Evolutionary conservation across 1,140 invertebrate species (phyloP), one percentile per base, ranked within the genome.

Genomic region (Sitophilus oryzae): DNA sequence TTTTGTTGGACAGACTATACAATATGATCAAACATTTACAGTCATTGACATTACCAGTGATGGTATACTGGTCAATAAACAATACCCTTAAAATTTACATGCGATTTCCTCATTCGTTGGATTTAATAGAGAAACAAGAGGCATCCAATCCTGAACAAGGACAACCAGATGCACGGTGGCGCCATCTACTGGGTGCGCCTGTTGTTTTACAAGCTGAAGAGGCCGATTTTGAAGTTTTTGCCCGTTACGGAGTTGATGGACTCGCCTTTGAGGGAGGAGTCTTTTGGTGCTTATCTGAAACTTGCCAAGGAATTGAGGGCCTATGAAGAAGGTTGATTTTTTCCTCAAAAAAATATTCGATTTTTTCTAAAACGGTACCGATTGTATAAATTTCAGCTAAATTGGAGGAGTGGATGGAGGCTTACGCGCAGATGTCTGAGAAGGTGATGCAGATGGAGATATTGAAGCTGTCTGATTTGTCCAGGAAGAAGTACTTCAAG

Each of bases 171-270:
- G 0, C 76, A 83, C 14, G 81, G 87, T 16, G 91, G 91, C 15
- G 79, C 87, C 11, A 89, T 95, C 43, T 87, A 80, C 66, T 95
- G 91, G 91, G 82, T 83, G 3, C 76, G 86, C 23, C 76, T 84
- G 36, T 70, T 93, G 10, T 89, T 89, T 60, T 77, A 85, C 57
- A 81, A 82, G 49, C 76, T 94, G 14, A 92, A 89, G 69, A 77
- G 78, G 45, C 82, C 89, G 0, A 83, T 92, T 20, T 73, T 91
- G 54, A 81, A 80, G 35, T 92, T 93, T 64, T 79, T 85, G 66
- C 77, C 79, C 50, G 78, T 90, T 1, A 76, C 84, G 30, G 84
- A 93, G 60, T 72, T 93, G 43, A 82, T 88, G 62, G 73, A 83
- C 21, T 87, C 81, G 50, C 80, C 85, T n/a, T 73, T 86, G 11